Conservation (phyloP, 2,888 invertebrate genomes). For the Drosophila neotestacea region DNA sequence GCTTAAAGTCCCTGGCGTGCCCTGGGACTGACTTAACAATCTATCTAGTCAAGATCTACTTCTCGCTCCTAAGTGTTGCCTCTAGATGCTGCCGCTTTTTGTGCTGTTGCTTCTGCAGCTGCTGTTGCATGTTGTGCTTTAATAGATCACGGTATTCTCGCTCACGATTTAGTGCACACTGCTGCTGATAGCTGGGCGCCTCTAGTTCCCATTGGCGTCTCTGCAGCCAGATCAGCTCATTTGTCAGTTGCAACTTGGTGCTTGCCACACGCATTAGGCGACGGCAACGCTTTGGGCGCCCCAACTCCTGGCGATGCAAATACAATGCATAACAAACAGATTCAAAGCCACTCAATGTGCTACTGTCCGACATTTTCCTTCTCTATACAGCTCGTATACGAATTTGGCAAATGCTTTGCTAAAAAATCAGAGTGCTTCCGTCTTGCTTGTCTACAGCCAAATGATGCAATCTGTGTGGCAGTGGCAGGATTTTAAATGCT, state of each 20-base stretch:
- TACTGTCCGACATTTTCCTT: conserved; percentile 23
- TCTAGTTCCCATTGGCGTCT: conserved; percentile 54
- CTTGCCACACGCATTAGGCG: conserved; percentile 57
- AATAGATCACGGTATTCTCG: conserved; percentile 57
- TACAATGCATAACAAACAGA: conserved; percentile 63
- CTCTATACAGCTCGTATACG: background rate
- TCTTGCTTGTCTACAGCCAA: conserved; percentile 38
- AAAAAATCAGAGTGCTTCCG: conserved; percentile 17
- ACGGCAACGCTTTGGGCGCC: conserved; percentile 50
- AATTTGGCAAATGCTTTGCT: background rate
- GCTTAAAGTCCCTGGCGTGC: conserved; percentile 14
- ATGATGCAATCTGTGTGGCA: conserved; percentile 64
- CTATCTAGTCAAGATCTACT: conserved; percentile 1
- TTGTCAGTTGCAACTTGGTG: conserved; percentile 72
- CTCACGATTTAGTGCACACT: conserved; percentile 57
- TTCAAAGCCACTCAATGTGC: background rate
- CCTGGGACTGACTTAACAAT: conserved; percentile 22
- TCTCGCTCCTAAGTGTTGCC: conserved; percentile 14
- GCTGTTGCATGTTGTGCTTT: conserved; percentile 51
- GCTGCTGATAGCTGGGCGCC: conserved; percentile 48
- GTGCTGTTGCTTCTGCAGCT: conserved; percentile 46
- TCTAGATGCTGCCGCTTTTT: conserved; percentile 22
- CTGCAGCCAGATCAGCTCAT: conserved; percentile 63
- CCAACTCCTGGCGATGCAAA: conserved; percentile 65
- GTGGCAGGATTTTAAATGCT: conserved; percentile 56